Evolutionary conservation across 2,113 vertebrate species (phyloP), one percentile per base, ranked within the genome.

Genomic region (Turdus rufiventris): DNA sequence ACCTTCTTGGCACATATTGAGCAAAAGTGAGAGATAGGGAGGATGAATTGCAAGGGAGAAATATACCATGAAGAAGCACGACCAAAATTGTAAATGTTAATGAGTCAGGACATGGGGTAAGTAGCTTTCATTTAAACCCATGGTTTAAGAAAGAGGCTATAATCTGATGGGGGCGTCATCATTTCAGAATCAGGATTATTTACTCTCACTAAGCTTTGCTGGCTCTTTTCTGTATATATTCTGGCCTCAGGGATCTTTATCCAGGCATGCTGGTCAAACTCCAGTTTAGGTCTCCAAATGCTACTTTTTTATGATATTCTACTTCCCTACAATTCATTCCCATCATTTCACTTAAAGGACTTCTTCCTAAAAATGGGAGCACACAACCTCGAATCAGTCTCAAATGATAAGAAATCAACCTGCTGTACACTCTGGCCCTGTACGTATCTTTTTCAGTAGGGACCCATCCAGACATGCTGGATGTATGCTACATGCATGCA

Each of bases 151-250:
- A 73, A 61, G 14, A 45, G 31, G 0, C 31, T 80, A 9, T 47
- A 21, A 86, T 43, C 16, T 66, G 28, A 19, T 91, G 56, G 51
- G 89, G 16, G 50, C 88, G 23, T 16, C 54, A 54, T 73, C 4
- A 17, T 73, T 85, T 73, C 65, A 57, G 45, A 51, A 56, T 84
- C 62, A 76, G 63, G 67, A 79, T 94, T 62, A 50, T 61, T 91
- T 66, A 20, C 12, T 58, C 34, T 85, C 48, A 65, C 66, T 91
- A 88, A 94, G 91, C 51, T 57, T 77, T 95, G 45, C 77, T 87
- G 65, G 40, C 20, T 48, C 43, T 62, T 95, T 60, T 95, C 67
- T 73, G 60, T 40, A 89, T 24, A 18, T n/a, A 36, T 67, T 76
- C 57, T 51, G 45, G 14, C 18, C 34, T 19, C 19, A 31, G 74